Conservation (phyloP, 2,113 vertebrate genomes). For the Eolophus roseicapilla region DNA sequence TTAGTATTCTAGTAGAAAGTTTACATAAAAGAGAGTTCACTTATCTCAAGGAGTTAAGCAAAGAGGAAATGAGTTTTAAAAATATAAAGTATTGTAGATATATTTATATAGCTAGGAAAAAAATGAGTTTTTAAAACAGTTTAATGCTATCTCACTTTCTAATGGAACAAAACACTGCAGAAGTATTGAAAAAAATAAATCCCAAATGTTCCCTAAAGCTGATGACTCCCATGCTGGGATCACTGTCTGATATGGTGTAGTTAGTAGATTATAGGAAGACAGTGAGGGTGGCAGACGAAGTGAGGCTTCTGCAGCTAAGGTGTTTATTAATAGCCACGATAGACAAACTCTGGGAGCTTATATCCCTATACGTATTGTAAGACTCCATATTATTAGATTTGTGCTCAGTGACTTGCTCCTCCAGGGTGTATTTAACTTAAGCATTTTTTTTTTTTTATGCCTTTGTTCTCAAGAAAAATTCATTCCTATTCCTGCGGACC, state of each 20-base stretch:
- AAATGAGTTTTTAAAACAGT: background rate
- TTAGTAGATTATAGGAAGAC: background rate
- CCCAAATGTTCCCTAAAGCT: background rate
- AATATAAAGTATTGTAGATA: background rate
- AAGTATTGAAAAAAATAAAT: background rate
- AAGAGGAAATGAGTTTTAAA: slow-evolving; percentile 43
- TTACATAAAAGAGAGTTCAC: slow-evolving; percentile 16
- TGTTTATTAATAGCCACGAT: background rate
- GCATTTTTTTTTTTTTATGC: background rate
- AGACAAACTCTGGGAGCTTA: background rate
- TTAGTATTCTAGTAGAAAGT: slow-evolving; percentile 45
- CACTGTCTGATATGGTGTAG: background rate
- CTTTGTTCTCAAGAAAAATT: background rate
- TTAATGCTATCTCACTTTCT: background rate
- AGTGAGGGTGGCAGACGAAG: background rate
- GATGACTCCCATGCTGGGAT: background rate
- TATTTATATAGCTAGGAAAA: background rate
- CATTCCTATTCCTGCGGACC: background rate
- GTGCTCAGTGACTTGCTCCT: background rate
- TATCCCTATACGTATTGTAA: background rate
- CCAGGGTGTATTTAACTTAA: background rate
- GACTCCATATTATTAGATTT: background rate
- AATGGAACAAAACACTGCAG: background rate
- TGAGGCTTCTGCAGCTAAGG: background rate
- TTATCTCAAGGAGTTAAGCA: slow-evolving; percentile 26